phyloP scores from a whole-genome alignment of 2,888 invertebrate genomes.

The Thumatha senex region DNA sequence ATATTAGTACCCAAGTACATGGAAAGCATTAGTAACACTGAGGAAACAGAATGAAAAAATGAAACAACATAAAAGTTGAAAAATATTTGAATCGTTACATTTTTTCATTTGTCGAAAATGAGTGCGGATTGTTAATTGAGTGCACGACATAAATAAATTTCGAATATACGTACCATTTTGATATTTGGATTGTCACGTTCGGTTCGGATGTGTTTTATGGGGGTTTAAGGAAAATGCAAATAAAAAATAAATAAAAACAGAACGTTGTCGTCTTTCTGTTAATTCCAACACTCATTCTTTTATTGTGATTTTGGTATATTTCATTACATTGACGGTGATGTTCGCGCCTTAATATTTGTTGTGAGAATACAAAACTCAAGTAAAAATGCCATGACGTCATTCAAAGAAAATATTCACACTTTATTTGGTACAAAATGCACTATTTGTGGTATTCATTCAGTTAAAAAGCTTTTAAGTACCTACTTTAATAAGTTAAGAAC shows the following conservation, averaged over 20 bases:
- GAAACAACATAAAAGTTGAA: slow-evolving; percentile 15
- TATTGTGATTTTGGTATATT: slow-evolving; percentile 78
- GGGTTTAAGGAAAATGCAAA: slow-evolving; percentile 58
- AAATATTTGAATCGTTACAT: slow-evolving; percentile 27
- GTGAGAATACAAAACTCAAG: slow-evolving; percentile 74
- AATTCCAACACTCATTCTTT: slow-evolving; percentile 84
- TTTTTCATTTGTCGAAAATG: slow-evolving; percentile 61
- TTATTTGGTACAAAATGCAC: slow-evolving; percentile 2
- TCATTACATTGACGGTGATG: slow-evolving; percentile 65
- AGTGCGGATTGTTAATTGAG: slow-evolving; percentile 71
- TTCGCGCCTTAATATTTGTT: slow-evolving; percentile 80
- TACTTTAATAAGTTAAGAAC: slow-evolving; percentile 6
- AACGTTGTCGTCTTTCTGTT: slow-evolving; percentile 75
- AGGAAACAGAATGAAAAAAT: slow-evolving; percentile 46
- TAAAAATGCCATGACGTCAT: slow-evolving; percentile 55
- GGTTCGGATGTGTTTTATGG: slow-evolving; percentile 47
- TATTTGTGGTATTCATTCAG: slow-evolving; percentile 18
- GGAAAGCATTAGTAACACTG: slow-evolving; percentile 62
- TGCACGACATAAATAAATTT: slow-evolving; percentile 72
- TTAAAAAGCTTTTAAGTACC: slow-evolving; percentile 31
- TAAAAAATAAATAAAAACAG: slow-evolving; percentile 67
- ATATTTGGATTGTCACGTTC: slow-evolving; percentile 56
- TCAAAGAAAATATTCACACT: slow-evolving; percentile 31
- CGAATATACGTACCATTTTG: slow-evolving; percentile 75
- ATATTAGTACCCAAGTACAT: slow-evolving; percentile 53